Evolutionary conservation across 2,888 invertebrate species (phyloP), one percentile per base, ranked within the genome.

Genomic region (Agrotis puta): DNA sequence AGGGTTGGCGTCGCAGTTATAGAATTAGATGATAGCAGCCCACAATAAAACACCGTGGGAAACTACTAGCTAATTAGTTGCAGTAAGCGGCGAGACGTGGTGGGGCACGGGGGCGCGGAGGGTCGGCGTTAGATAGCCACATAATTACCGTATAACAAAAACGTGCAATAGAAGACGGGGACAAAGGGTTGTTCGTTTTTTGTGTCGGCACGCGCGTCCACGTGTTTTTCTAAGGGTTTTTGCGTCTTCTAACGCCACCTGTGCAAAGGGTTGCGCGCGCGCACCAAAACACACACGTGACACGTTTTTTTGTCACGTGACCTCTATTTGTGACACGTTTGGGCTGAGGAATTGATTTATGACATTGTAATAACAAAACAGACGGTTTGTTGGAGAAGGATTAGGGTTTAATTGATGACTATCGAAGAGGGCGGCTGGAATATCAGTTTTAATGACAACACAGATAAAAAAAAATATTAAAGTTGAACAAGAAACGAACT

Each of bases 61-160:
- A 90, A 88, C 88, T 90, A 90, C 90, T 87, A 86, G 82, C 73
- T 89, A 89, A 91, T 92, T 92, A 85, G 92, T 92, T 90, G 90
- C 90, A 88, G 86, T 68, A 67, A n/a, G 56, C n/a, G n/a, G 14
- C 33, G n/a, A n/a, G 54, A 16, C 24, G 22, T 11, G 56, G 56
- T 16, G 54, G 5, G 18, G n/a, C 16, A 5, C n/a, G 13, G 27
- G 27, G 13, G 18, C 13, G 56, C n/a, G 82, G 80, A 86, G 90
- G 90, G 89, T 83, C 87, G 87, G 90, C 91, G 90, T 91, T 91
- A 91, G 91, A 91, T 80, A 84, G 81, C 79, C 84, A 82, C 79
- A 77, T 87, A 74, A 90, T 90, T 90, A 89, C 87, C 79, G 75
- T 27, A 57, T 74, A 77, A 63, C 77, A 86, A 88, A 88, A 88